A percentile compares a stretch with the other conserved stretches of the same genome.
Evolutionary conservation across 2,888 invertebrate species (phyloP).

Genomic region (Lissocephala sabroskyi): DNA sequence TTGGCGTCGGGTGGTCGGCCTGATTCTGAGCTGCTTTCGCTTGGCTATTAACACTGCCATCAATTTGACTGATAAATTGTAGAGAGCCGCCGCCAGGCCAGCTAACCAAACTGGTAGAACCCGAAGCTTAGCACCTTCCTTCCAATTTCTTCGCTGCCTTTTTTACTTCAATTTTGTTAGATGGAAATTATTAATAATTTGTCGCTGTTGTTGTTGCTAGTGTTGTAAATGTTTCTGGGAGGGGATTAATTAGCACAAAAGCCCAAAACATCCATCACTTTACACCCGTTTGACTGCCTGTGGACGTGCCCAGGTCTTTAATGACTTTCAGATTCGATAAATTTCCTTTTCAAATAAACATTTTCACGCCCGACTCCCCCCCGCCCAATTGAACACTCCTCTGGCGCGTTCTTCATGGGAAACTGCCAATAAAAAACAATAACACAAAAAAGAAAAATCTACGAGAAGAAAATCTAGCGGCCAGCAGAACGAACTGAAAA

Average conservation of each 20-base stretch:
- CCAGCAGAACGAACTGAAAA: no score
- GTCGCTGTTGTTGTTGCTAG: constrained; percentile 28
- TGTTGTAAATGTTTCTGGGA: no score
- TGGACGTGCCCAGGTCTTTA: constrained; percentile 26
- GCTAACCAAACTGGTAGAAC: constrained; percentile 40
- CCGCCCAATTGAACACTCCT: no score
- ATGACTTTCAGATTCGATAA: constrained; percentile 33
- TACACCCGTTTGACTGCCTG: background rate
- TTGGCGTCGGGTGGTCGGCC: constrained; percentile 19
- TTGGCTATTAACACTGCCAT: constrained; percentile 60
- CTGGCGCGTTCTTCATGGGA: constrained; percentile 22
- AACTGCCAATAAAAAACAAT: constrained; percentile 8
- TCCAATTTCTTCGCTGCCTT: background rate
- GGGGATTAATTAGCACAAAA: constrained; percentile 10
- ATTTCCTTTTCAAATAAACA: constrained; percentile 35
- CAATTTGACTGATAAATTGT: constrained; percentile 37
- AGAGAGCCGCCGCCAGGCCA: no score
- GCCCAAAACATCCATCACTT: background rate
- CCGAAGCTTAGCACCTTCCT: constrained; percentile 19
- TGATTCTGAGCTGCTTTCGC: constrained; percentile 45
- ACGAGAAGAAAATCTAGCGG: no score
- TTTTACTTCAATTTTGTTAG: constrained; percentile 45
- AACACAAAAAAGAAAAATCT: no score
- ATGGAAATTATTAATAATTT: constrained; percentile 50
- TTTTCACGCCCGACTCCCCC: background rate